Base-by-base conservation (phyloP, 2,113 vertebrate genomes). In the Sciurus niger region DNA sequence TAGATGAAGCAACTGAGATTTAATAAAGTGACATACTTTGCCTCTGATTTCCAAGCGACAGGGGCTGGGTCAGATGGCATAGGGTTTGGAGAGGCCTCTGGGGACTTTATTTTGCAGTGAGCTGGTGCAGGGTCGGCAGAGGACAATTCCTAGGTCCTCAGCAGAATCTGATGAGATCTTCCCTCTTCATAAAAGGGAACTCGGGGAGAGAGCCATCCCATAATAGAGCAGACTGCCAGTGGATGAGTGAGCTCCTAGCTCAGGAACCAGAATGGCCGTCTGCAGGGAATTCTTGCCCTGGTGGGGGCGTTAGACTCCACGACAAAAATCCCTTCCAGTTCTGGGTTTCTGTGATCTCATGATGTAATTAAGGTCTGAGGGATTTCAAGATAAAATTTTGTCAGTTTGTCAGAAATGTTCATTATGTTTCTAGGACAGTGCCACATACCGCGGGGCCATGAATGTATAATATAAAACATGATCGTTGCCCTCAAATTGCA, bases 271-370 rank as follows among this genome's bases (percentile, higher is more conserved):
- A 63, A 24, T 28, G 73, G 48, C 60, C 28, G 20, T 65, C 40
- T 68, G 2, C 51, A 77, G 60, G 60, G 90, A 91, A 43, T 86
- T 76, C 18, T 51, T 90, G 84, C 18, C 85, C 43, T 95, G 60
- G 46, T 5, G 16, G 51, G 74, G 84, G 82, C 74, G 12, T 65
- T 84, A 72, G 89, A 72, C 43, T 76, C 28, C 67, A 53, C 3
- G 67, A 72, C 68, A 87, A 72, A 40, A 58, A 25, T 88, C n/a
- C 68, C 90, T 76, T 55, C 53, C 30, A 91, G 8, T 85, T 88
- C 74, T 77, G 86, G 83, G 46, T 22, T 91, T 95, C 86, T 88
- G n/a, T 94, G 73, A 92, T 82, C 46, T 83, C 6, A 34, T 76
- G 78, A 83, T 82, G 25, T 58, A 84, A 89, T 82, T 72, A 82